These are phyloP conservation scores for Sebastes miniatus DNA, from an alignment of 2,797 vertebrate genomes.

Conservation along the genomic window DNA sequence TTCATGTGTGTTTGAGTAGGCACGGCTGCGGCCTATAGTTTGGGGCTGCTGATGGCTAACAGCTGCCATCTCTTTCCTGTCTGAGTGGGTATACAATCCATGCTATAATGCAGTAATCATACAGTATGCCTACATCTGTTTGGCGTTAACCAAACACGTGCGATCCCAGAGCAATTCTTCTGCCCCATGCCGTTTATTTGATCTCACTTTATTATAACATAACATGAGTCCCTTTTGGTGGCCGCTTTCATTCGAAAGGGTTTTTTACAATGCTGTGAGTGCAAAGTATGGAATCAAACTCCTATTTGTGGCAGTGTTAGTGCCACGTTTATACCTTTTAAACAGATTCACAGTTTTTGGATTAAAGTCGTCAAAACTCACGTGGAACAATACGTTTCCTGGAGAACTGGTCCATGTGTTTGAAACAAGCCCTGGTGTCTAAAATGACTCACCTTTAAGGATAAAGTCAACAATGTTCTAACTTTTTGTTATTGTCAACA, in stretches of 20 bases:
- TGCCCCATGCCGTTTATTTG: slow-evolving; percentile 65
- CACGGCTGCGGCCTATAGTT: slow-evolving; percentile 56
- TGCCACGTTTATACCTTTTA: slow-evolving; percentile 32
- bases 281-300: slow-evolving; percentile 27
- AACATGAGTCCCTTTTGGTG: slow-evolving; percentile 54
- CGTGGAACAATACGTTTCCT: background rate
- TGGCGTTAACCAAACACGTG: slow-evolving; percentile 70
- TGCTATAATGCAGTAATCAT: slow-evolving; percentile 72
- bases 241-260: slow-evolving; percentile 59
- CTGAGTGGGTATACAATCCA: slow-evolving; percentile 73
- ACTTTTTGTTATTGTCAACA: background rate
- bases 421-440: background rate
- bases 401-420: background rate
- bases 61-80: slow-evolving; percentile 79
- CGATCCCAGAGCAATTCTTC: slow-evolving; percentile 60
- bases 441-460: background rate
- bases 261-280: slow-evolving; percentile 39
- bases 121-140: slow-evolving; percentile 77
- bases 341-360: slow-evolving; percentile 7
- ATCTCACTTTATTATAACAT: slow-evolving; percentile 72
- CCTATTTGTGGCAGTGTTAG: slow-evolving; percentile 20
- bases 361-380: slow-evolving; percentile 16
- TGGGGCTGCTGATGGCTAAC: slow-evolving; percentile 73
- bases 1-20: slow-evolving; percentile 67
- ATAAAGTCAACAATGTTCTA: background rate